Conservation (phyloP, 1,140 invertebrate genomes). For the Drosophila azteca region DNA sequence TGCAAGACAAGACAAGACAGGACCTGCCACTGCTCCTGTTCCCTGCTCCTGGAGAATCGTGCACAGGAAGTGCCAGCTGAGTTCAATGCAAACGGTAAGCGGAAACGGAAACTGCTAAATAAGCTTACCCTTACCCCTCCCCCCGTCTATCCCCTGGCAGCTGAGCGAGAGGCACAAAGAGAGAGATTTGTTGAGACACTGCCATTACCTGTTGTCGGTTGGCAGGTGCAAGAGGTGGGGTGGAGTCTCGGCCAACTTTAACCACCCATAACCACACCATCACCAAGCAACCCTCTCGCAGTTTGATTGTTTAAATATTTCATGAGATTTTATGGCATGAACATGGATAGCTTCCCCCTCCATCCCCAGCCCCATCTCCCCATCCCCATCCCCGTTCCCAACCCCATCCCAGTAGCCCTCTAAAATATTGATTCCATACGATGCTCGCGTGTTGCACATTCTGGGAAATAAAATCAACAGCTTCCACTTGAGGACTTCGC, state of each 20-base stretch:
- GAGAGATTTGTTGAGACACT: slow-evolving; percentile 1
- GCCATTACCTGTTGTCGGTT: slow-evolving; percentile 40
- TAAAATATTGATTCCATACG: slow-evolving; percentile 52
- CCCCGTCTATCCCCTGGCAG: neutral
- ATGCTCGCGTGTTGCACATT: slow-evolving; percentile 31
- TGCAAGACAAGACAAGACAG: slow-evolving; percentile 44
- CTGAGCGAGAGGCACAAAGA: slow-evolving; percentile 11
- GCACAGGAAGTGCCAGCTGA: slow-evolving; percentile 66
- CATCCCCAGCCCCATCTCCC: slow-evolving; percentile 20
- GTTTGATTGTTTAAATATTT: slow-evolving; percentile 80
- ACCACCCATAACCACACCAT: slow-evolving; percentile 62
- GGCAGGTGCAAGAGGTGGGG: slow-evolving; percentile 69
- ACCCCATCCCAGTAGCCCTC: neutral
- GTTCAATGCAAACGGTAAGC: slow-evolving; percentile 63
- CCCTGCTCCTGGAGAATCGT: slow-evolving; percentile 7
- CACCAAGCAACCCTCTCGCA: slow-evolving; percentile 26
- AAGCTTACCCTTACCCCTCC: slow-evolving; percentile 56
- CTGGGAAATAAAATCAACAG: slow-evolving; percentile 45
- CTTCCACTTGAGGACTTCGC: slow-evolving; percentile 33
- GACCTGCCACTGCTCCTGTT: too few relatives aligned
- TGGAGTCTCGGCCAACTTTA: slow-evolving; percentile 44
- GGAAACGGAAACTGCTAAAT: slow-evolving; percentile 80
- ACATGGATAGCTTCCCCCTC: slow-evolving; percentile 18
- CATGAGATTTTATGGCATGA: slow-evolving; percentile 60
- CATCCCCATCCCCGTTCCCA: slow-evolving; percentile 1